Conservation (phyloP, 2,113 vertebrate species). For the Callipepla californica region DNA sequence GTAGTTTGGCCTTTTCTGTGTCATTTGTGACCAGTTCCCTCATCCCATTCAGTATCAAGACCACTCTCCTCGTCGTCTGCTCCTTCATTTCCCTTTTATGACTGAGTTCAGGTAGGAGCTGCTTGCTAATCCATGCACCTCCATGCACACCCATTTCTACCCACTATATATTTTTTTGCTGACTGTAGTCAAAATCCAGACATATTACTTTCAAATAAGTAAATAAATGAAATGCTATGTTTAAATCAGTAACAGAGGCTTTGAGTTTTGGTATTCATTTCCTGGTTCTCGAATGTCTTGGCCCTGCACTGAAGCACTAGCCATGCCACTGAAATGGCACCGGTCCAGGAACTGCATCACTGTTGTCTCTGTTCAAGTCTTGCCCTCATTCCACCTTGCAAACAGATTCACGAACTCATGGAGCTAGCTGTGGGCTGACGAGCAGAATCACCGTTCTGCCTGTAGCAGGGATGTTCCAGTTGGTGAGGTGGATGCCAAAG, state of each 20-base stretch:
- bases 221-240: neutral
- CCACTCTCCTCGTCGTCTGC: neutral
- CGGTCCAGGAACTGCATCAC: neutral
- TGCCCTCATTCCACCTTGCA: neutral
- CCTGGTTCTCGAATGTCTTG: neutral
- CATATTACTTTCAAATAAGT: neutral
- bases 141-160: neutral
- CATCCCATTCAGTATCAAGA: neutral
- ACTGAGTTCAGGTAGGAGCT: neutral
- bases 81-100: neutral
- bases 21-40: neutral
- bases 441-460: neutral
- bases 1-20: neutral
- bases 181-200: neutral
- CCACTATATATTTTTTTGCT: neutral
- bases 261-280: neutral
- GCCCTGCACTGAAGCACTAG: neutral
- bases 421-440: neutral
- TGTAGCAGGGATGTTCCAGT: neutral
- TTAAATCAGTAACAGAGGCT: neutral
- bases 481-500: neutral
- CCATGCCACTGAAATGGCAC: neutral
- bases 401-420: neutral
- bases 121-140: neutral
- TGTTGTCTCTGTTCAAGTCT: neutral